Evolutionary conservation across 2,888 invertebrate species (phyloP).

Genomic region (Augochlorella aurata): DNA sequence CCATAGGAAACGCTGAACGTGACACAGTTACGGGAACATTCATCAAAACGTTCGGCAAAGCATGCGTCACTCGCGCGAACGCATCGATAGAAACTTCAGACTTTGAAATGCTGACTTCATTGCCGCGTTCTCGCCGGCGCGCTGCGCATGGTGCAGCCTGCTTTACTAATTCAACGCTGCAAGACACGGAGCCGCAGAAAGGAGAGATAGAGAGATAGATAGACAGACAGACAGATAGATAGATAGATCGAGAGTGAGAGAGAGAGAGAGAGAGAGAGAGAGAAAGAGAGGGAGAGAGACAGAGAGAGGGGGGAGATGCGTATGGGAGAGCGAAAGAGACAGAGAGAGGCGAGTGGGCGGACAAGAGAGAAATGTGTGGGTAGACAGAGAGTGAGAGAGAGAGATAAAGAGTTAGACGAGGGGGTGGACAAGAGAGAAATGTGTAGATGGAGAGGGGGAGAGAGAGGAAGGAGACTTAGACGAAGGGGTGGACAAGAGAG

Average conservation of each 20-base stretch:
- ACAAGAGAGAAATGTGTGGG: too few relatives aligned
- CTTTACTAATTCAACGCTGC: constrained; percentile 29
- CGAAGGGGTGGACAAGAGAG: too few relatives aligned
- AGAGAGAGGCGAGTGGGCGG: too few relatives aligned
- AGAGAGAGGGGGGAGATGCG: too few relatives aligned
- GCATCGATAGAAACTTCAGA: not conserved
- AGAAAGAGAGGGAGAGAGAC: constrained; percentile 35
- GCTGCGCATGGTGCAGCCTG: constrained; percentile 24
- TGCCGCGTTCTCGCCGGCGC: constrained; percentile 24
- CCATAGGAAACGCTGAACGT: not conserved
- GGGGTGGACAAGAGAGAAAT: too few relatives aligned
- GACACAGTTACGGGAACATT: constrained; percentile 1
- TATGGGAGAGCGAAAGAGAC: too few relatives aligned
- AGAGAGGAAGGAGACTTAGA: too few relatives aligned
- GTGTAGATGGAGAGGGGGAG: too few relatives aligned
- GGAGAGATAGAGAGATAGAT: not conserved
- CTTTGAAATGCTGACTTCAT: constrained; percentile 31
- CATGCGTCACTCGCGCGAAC: not conserved
- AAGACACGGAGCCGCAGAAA: constrained; percentile 4
- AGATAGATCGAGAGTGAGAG: too few relatives aligned
- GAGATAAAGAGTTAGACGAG: too few relatives aligned
- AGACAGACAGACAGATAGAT: constrained; percentile 11
- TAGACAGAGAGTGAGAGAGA: too few relatives aligned
- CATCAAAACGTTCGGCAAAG: constrained; percentile 1
- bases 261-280: constrained; percentile 17